Percentiles rank a stretch among this genome's conserved stretches.
Conservation (phyloP, 2,797 vertebrate genomes). For the Apogon talboti region DNA sequence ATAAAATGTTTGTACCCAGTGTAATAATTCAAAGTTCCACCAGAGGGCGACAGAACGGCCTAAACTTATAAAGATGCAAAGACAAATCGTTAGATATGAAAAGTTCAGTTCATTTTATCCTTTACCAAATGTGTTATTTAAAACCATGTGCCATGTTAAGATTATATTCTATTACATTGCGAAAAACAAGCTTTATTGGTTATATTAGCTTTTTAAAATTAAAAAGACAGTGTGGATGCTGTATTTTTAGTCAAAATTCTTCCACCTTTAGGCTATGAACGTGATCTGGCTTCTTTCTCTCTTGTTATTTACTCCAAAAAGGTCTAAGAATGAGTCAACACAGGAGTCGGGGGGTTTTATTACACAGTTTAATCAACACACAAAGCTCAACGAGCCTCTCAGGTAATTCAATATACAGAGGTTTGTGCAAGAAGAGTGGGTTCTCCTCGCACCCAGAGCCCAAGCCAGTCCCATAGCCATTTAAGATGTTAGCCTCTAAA, state of each 20-base stretch:
- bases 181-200: too few relatives aligned
- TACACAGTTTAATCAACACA: slow-evolving; percentile 99
- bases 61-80: not conserved
- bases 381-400: slow-evolving; percentile 98
- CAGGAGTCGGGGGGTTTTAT: slow-evolving; percentile 88
- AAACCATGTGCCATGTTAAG: too few relatives aligned
- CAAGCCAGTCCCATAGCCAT: slow-evolving; percentile 93
- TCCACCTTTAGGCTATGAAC: not conserved
- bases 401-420: slow-evolving; percentile 99
- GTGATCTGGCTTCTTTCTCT: slow-evolving; percentile 8
- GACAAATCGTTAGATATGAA: not conserved
- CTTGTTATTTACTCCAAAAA: slow-evolving; percentile 12
- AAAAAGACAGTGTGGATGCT: too few relatives aligned
- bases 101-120: not conserved
- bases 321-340: slow-evolving; percentile 60
- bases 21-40: slow-evolving; percentile 3
- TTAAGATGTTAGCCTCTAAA: slow-evolving; percentile 97
- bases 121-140: too few relatives aligned
- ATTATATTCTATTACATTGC: too few relatives aligned
- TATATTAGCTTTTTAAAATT: too few relatives aligned
- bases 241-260: not conserved
- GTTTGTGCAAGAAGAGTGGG: slow-evolving; percentile 94
- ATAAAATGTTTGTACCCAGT: not conserved
- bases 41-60: slow-evolving; percentile 41
- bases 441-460: slow-evolving; percentile 96